These are phyloP conservation scores for Nemapogon koenigi DNA, from an alignment of 2,888 invertebrate genomes.

Conservation along the genomic window DNA sequence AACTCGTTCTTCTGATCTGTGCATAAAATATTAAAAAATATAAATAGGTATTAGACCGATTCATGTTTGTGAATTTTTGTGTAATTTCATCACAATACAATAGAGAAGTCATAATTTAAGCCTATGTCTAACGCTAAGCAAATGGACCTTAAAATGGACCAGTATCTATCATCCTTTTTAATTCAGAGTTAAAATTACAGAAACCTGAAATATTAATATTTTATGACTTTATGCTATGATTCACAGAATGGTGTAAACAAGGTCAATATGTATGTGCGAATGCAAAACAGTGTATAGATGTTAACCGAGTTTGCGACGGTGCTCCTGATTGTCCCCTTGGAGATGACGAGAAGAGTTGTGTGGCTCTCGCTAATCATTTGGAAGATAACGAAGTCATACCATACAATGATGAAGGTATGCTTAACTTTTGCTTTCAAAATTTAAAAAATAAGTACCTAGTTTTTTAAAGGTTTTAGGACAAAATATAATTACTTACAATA, in stretches of 20 bases:
- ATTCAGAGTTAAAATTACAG: no score
- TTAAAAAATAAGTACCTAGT: no score
- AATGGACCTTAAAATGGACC: no score
- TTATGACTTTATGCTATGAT: no score
- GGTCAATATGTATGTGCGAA: slow-evolving; percentile 78
- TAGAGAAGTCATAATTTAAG: no score
- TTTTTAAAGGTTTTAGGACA: no score
- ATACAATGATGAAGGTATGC: slow-evolving; percentile 67
- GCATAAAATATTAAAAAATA: not conserved
- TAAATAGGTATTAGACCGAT: not conserved
- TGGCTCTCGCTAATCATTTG: slow-evolving; percentile 65
- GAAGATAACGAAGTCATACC: slow-evolving; percentile 64
- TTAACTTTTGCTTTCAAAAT: not conserved
- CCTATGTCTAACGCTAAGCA: no score
- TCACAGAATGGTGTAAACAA: slow-evolving; percentile 75
- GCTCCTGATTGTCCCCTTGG: slow-evolving; percentile 73
- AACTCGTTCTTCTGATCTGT: not conserved
- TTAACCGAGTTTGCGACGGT: slow-evolving; percentile 73
- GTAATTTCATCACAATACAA: no score
- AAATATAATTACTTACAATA: no score
- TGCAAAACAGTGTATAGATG: slow-evolving; percentile 72
- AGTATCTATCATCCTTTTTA: no score
- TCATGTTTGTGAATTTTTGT: no score
- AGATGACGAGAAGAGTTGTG: slow-evolving; percentile 79
- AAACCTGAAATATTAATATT: no score